These are phyloP conservation scores for Diachasmimorpha longicaudata DNA, from an alignment of 1,140 invertebrate genomes.

Conservation along the genomic window DNA sequence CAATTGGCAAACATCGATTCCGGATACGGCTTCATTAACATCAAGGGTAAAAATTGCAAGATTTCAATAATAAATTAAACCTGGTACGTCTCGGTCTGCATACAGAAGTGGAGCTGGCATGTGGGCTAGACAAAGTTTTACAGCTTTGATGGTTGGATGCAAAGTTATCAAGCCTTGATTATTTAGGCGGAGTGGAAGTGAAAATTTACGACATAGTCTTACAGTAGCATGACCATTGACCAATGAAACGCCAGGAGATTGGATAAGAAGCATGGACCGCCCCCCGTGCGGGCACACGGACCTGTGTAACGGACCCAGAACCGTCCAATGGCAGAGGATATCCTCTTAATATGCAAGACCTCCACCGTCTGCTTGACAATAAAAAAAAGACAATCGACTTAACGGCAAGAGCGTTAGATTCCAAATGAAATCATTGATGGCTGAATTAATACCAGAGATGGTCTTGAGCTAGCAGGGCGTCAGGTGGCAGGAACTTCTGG, in stretches of 20 bases:
- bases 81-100: too few species aligned
- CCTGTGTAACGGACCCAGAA: slow-evolving; percentile 12
- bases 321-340: slow-evolving; percentile 40
- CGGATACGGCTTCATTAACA: too few species aligned
- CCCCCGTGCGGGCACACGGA: slow-evolving; percentile 27
- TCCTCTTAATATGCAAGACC: slow-evolving; percentile 44
- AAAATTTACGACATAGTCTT: too few species aligned
- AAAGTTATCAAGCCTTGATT: too few species aligned
- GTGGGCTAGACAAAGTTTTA: too few species aligned
- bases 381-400: slow-evolving; percentile 29
- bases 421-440: neutral
- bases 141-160: too few species aligned
- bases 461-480: neutral
- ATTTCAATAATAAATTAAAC: too few species aligned
- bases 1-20: too few species aligned
- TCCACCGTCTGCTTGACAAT: slow-evolving; percentile 28
- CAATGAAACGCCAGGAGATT: slow-evolving; percentile 43
- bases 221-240: slow-evolving; percentile 36
- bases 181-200: too few species aligned
- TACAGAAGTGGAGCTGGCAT: too few species aligned
- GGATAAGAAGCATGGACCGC: slow-evolving; percentile 46
- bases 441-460: neutral
- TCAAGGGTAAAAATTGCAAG: too few species aligned
- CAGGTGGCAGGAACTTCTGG: neutral
- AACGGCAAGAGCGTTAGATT: slow-evolving; percentile 17